Percentiles rank a stretch among this genome's conserved stretches.
These are phyloP conservation scores for Diorhabda carinulata DNA, from an alignment of 1,140 invertebrate species.

Conservation along the genomic window DNA sequence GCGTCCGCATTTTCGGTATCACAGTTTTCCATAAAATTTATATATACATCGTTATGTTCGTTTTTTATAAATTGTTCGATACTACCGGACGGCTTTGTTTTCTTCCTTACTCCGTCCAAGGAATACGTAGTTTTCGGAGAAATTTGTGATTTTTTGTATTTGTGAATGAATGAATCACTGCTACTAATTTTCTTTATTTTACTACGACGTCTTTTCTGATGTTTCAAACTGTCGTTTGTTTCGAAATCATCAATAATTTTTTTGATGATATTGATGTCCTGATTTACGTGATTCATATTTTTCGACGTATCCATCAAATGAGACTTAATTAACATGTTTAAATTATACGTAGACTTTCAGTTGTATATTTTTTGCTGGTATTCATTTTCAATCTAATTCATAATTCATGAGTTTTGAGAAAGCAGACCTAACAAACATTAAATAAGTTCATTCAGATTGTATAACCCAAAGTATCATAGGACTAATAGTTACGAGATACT, in stretches of 20 bases:
- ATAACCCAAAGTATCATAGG: too few relatives aligned
- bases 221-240: neutral
- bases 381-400: too few relatives aligned
- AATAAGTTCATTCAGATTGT: too few relatives aligned
- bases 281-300: conserved; percentile 28
- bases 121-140: conserved; percentile 29
- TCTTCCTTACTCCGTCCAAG: conserved; percentile 13
- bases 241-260: conserved; percentile 43
- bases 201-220: conserved; percentile 25
- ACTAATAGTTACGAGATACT: too few relatives aligned
- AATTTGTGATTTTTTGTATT: conserved; percentile 31
- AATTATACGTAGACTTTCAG: neutral
- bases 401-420: too few relatives aligned
- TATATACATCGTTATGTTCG: conserved; percentile 34
- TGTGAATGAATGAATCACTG: conserved; percentile 27
- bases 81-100: conserved; percentile 12
- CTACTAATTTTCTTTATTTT: conserved; percentile 26
- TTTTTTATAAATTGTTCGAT: conserved; percentile 25
- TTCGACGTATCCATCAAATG: conserved; percentile 32
- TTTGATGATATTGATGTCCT: conserved; percentile 40
- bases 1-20: conserved; percentile 37
- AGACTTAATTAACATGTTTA: conserved; percentile 39
- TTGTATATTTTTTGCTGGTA: too few relatives aligned
- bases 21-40: conserved; percentile 38
- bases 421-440: too few relatives aligned